Base-by-base conservation (phyloP, 2,888 invertebrate genomes). In the Pardosa pseudoannulata region DNA sequence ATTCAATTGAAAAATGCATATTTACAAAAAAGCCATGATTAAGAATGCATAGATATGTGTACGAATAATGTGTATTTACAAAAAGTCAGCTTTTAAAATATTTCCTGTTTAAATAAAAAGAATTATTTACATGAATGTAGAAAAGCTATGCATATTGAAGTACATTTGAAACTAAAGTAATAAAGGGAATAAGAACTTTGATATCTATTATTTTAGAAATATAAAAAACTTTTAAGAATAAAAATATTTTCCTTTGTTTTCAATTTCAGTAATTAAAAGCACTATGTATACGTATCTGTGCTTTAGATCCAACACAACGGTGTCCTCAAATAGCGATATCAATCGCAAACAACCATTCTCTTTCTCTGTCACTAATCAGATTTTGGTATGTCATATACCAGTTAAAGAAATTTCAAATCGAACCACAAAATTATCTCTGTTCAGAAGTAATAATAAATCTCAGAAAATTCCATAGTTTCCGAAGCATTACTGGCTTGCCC, bases 361-460 rank as follows among this genome's bases (percentile, higher is more conserved):
- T 16, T 46, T 46, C 7, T 46, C 13, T 36, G 36, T 7, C 36
- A 36, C 5, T 7, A 7, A 36, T 36, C 7, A 16, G 2, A 16
- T 16, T 16, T 7, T 13, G n/a, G 46, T 16, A 46, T 16, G 5
- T 46, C 46, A 46, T 16, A 46, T 46, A 16, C 46, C 46, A 46
- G 16, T 36, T 46, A 46, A 46, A 16, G n/a, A 46, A 9, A 46
- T 46, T 46, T 46, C 2, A 6, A 46, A 46, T 7, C 6, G 46
- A 46, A 46, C 16, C n/a, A 46, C 7, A 16, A 9, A 46, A 16
- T 16, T 46, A n/a, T n/a, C 11, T 11, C 11, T 9, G 13, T n/a
- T 88, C 72, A 88, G 31, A 79, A 88, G 75, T 88, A 88, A 32
- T 88, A 88, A 62, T 81, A 85, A 6, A 88, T 80, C 36, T 88